Conservation (phyloP, 2,888 invertebrate genomes). For the Cremastinae sp. region DNA sequence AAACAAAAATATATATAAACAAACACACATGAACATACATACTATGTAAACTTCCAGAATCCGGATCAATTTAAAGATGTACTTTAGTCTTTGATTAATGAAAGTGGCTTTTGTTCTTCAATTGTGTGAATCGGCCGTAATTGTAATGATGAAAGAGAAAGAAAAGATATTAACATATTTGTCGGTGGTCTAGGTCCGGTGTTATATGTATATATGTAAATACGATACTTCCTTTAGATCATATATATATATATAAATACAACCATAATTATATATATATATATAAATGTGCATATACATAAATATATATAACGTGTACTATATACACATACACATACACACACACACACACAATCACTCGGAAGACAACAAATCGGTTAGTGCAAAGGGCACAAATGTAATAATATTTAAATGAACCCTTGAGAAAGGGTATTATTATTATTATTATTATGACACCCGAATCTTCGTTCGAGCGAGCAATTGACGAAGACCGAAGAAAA, state of each 20-base stretch:
- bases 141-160: constrained; percentile 33
- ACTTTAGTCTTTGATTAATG: constrained; percentile 31
- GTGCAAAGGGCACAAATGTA: constrained; percentile 80
- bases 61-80: constrained; percentile 36
- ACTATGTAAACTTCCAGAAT: constrained; percentile 36
- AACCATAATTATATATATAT: constrained; percentile 58
- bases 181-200: constrained; percentile 72
- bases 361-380: constrained; percentile 65
- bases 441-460: constrained; percentile 70
- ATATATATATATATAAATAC: constrained; percentile 62
- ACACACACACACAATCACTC: constrained; percentile 61
- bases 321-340: constrained; percentile 62
- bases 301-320: constrained; percentile 62
- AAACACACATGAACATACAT: neutral
- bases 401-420: constrained; percentile 76
- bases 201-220: constrained; percentile 80
- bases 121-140: constrained; percentile 43
- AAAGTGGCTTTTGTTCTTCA: constrained; percentile 31
- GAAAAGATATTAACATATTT: constrained; percentile 70
- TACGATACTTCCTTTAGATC: constrained; percentile 78
- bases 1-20: neutral
- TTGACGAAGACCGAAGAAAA: neutral
- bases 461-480: constrained; percentile 61
- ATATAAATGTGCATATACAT: constrained; percentile 66
- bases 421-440: constrained; percentile 59